Evolutionary conservation across 1,140 invertebrate species (phyloP).

Genomic region (Steinernema feltiae): DNA sequence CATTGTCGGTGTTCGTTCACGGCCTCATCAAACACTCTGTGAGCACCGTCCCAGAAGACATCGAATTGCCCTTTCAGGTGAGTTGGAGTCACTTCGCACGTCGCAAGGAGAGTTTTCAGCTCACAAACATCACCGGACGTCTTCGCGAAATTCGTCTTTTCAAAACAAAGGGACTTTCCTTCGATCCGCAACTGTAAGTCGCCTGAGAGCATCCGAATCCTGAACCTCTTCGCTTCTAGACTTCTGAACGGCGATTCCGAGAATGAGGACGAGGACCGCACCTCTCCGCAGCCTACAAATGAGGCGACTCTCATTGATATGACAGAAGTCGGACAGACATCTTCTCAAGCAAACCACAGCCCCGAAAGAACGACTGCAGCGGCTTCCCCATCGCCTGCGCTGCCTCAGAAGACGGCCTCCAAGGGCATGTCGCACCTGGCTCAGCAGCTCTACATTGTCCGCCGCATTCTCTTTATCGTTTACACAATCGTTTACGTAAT

Average conservation of each 20-base stretch:
- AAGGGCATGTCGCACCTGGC: not conserved
- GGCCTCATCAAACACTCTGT: conserved; percentile 16
- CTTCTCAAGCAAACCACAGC: not conserved
- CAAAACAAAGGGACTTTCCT: conserved; percentile 33
- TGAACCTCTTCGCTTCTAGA: not conserved
- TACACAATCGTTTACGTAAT: conserved; percentile 23
- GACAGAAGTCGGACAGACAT: not conserved
- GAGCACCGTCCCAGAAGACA: conserved; percentile 26
- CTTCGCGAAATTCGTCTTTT: conserved; percentile 27
- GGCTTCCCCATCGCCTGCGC: not conserved
- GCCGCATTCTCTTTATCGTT: conserved; percentile 20
- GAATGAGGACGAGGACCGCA: not conserved
- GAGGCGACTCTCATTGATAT: conserved; percentile 16
- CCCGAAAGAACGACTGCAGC: not conserved
- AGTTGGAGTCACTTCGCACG: not conserved
- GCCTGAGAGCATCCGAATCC: too few relatives aligned
- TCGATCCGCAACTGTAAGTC: conserved; percentile 42
- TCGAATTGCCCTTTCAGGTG: conserved; percentile 32
- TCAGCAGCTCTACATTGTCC: conserved; percentile 21
- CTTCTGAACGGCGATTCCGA: not conserved
- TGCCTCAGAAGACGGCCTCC: not conserved
- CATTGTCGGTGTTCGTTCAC: conserved; percentile 15
- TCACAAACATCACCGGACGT: conserved; percentile 20
- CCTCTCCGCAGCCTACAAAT: conserved; percentile 18
- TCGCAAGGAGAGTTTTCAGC: conserved; percentile 23